Conservation (phyloP, 1,140 invertebrate genomes). For the Cecropterus lyciades region DNA sequence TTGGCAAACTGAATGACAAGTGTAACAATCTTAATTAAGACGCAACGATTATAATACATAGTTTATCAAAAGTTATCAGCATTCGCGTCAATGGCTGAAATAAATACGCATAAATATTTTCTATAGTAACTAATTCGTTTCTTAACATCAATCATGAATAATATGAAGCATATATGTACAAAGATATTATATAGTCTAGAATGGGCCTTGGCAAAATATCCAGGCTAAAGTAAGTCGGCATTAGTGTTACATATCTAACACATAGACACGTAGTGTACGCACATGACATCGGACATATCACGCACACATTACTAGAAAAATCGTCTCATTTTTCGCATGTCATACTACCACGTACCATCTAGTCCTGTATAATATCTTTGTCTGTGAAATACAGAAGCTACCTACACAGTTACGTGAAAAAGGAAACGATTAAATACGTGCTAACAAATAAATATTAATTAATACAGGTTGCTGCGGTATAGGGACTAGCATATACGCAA, state of each 20-base stretch:
- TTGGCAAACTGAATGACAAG: conserved; percentile 28
- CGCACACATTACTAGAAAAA: too few species aligned
- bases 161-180: too few species aligned
- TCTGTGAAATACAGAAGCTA: not conserved
- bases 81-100: conserved; percentile 6
- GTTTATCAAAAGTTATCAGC: conserved; percentile 18
- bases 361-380: not conserved
- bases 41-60: not conserved
- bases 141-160: too few species aligned
- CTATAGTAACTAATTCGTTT: conserved; percentile 13
- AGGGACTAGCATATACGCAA: conserved; percentile 63
- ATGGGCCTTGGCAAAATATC: too few species aligned
- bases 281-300: too few species aligned
- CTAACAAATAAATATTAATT: conserved; percentile 49
- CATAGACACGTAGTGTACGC: too few species aligned
- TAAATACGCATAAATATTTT: conserved; percentile 7
- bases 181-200: too few species aligned
- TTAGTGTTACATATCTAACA: too few species aligned
- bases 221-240: too few species aligned
- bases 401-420: conserved; percentile 17
- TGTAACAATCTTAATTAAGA: not conserved
- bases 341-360: not conserved
- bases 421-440: conserved; percentile 37
- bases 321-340: not conserved
- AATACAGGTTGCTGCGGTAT: conserved; percentile 64